These are phyloP conservation scores for Cheiracanthium punctorium DNA, from an alignment of 2,888 invertebrate species.

Conservation along the genomic window DNA sequence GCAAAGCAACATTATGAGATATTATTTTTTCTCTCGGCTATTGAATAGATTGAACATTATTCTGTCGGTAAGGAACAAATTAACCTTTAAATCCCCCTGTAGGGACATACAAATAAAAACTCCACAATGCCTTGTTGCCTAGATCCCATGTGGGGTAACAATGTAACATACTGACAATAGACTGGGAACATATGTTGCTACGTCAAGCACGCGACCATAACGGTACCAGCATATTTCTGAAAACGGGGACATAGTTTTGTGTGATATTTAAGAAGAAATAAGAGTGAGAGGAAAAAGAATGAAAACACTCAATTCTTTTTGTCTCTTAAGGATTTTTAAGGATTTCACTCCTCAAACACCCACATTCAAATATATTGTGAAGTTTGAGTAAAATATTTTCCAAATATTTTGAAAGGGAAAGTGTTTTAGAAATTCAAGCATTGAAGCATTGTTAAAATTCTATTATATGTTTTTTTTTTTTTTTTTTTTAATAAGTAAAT, in stretches of 20 bases:
- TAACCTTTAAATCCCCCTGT: slow-evolving; percentile 1
- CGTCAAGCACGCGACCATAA: background rate
- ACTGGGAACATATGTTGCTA: background rate
- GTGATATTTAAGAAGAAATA: background rate
- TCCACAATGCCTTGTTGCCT: background rate
- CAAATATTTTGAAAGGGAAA: background rate
- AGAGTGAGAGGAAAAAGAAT: background rate
- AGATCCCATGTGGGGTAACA: background rate
- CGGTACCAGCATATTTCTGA: slow-evolving; percentile 1
- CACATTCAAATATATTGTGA: too few relatives aligned
- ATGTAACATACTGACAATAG: background rate
- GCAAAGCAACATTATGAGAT: too few relatives aligned
- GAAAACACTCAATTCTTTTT: background rate
- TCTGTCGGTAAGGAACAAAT: background rate
- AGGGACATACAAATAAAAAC: background rate
- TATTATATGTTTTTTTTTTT: too few relatives aligned
- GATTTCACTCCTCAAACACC: background rate
- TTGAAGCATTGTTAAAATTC: too few relatives aligned
- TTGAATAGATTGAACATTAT: background rate
- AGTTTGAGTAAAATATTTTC: too few relatives aligned
- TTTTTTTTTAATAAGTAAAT: too few relatives aligned
- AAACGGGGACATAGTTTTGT: background rate
- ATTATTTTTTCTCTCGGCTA: background rate
- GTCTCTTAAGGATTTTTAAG: background rate
- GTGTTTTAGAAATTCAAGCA: background rate